These are phyloP conservation scores for Uria aalge DNA, from an alignment of 2,113 vertebrate genomes.

Conservation along the genomic window DNA sequence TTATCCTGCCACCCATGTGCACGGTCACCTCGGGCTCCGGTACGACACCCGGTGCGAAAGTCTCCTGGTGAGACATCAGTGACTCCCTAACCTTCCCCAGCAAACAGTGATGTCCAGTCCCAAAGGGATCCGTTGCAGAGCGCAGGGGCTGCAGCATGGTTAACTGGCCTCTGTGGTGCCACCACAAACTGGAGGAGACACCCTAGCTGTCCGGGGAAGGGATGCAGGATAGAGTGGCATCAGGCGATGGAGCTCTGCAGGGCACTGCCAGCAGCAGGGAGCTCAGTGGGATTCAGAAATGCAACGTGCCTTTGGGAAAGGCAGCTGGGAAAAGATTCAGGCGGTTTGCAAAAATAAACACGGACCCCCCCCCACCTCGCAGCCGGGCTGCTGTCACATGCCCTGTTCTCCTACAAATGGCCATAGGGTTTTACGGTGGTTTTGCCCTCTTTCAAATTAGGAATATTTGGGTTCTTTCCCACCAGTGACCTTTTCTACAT, in stretches of 20 bases:
- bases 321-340: not conserved
- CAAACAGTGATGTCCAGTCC: not conserved
- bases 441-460: not conserved
- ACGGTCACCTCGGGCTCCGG: rapidly evolving
- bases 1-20: not conserved
- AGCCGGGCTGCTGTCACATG: not conserved
- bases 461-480: not conserved
- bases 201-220: not conserved
- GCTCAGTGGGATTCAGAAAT: not conserved
- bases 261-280: not conserved
- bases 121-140: not conserved
- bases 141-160: rapidly evolving
- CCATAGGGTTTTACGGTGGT: not conserved
- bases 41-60: rapidly evolving
- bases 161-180: not conserved
- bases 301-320: not conserved
- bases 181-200: not conserved
- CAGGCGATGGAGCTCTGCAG: not conserved
- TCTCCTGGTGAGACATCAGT: not conserved
- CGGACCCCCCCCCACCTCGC: not conserved
- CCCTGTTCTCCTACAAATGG: not conserved
- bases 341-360: not conserved
- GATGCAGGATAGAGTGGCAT: not conserved
- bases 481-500: not conserved
- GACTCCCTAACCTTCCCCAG: not conserved